Conservation (phyloP, 2,888 invertebrate genomes). For the Globia sparganii region DNA sequence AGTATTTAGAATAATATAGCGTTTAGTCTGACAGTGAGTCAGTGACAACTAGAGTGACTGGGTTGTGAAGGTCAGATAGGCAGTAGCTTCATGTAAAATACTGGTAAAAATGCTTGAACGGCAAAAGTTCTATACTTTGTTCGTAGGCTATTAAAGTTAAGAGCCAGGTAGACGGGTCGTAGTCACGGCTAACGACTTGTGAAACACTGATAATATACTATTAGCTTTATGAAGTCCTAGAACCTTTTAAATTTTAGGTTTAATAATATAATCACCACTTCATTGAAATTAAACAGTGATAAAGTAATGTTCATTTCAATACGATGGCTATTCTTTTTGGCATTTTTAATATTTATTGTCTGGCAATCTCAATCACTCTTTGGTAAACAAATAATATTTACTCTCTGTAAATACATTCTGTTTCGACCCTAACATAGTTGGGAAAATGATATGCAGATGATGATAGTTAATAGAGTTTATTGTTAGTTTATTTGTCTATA, state of each 20-base stretch:
- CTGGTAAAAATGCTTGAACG: slow-evolving; percentile 22
- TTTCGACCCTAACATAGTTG: no score
- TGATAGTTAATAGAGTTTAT: no score
- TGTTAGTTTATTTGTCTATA: no score
- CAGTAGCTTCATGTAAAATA: no score
- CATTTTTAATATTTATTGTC: not conserved
- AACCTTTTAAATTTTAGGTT: slow-evolving; percentile 27
- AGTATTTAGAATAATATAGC: no score
- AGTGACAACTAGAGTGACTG: no score
- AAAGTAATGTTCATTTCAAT: not conserved
- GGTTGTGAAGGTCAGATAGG: no score
- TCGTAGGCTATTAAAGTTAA: slow-evolving; percentile 37
- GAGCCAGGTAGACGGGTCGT: slow-evolving; percentile 24
- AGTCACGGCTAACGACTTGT: slow-evolving; percentile 32
- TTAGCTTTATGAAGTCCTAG: slow-evolving; percentile 22
- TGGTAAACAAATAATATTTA: not conserved
- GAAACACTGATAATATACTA: slow-evolving; percentile 46
- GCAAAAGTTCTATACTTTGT: slow-evolving; percentile 17
- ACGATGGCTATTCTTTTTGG: not conserved
- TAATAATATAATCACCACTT: slow-evolving; percentile 25
- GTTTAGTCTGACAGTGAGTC: no score
- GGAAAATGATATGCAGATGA: no score
- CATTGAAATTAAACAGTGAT: slow-evolving; percentile 21
- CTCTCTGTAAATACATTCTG: no score
- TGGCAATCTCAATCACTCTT: not conserved